A percentile compares a stretch with the other conserved stretches of the same genome.
Evolutionary conservation across 1,140 invertebrate genomes (phyloP).

Genomic region (Kradibia gibbosae): DNA sequence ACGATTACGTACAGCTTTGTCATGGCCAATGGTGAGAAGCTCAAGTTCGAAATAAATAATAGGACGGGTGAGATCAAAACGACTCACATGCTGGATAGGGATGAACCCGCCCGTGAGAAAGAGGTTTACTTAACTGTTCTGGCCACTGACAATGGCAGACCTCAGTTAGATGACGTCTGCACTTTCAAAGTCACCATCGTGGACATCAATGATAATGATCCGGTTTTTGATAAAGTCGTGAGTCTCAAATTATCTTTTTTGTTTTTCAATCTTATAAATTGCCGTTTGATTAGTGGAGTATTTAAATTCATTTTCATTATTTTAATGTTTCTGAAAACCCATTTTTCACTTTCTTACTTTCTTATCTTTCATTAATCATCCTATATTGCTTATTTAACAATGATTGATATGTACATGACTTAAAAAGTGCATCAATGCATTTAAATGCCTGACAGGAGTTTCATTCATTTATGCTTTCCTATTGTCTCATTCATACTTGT

Average conservation of each 20-base stretch:
- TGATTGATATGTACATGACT: slow-evolving; percentile 14
- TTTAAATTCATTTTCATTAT: slow-evolving; percentile 13
- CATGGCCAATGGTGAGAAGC: slow-evolving; percentile 80
- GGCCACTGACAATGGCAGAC: slow-evolving; percentile 89
- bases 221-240: slow-evolving; percentile 88
- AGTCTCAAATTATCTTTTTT: slow-evolving; percentile 35
- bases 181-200: slow-evolving; percentile 89
- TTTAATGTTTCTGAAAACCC: background rate
- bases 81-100: slow-evolving; percentile 84
- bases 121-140: slow-evolving; percentile 85
- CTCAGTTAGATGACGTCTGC: slow-evolving; percentile 88
- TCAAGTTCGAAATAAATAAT: slow-evolving; percentile 85
- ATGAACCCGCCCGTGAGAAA: slow-evolving; percentile 89
- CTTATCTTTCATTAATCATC: background rate
- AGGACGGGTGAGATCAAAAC: slow-evolving; percentile 83
- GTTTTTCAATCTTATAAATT: background rate
- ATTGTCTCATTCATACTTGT: slow-evolving; percentile 7
- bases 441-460: background rate
- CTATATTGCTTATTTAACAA: slow-evolving; percentile 12
- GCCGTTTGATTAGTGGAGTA: background rate
- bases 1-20: slow-evolving; percentile 87
- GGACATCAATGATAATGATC: slow-evolving; percentile 91
- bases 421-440: background rate
- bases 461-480: slow-evolving; percentile 1
- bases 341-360: background rate